phyloP scores from a whole-genome alignment of 2,797 vertebrate genomes.

The Crocodylus rhombifer region DNA sequence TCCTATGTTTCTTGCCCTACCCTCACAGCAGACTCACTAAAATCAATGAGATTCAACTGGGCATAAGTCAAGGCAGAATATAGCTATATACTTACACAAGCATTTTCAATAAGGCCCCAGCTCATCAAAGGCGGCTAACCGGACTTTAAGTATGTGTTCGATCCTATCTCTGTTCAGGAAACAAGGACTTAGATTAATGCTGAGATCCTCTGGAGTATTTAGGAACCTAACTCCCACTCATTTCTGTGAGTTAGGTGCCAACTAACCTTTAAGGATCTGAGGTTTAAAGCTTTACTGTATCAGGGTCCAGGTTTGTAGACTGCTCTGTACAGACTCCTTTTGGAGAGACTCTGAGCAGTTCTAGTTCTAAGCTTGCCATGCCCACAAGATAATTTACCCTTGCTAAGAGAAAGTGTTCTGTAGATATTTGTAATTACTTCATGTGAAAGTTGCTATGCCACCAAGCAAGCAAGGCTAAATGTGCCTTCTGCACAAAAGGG shows the following conservation, averaged over 20 bases:
- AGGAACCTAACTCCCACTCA: rapidly evolving
- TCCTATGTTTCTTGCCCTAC: neutral
- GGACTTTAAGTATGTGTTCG: neutral
- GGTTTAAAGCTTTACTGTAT: neutral
- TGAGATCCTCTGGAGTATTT: neutral
- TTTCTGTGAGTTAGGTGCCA: neutral
- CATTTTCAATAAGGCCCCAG: neutral
- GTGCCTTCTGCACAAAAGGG: neutral
- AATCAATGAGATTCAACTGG: neutral
- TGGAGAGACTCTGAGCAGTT: neutral
- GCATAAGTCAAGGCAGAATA: neutral
- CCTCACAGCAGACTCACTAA: neutral
- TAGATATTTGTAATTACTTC: conserved; percentile 33
- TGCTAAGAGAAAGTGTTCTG: neutral
- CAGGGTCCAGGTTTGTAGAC: neutral
- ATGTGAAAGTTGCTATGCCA: neutral
- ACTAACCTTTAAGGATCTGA: too few species aligned
- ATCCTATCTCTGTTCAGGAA: neutral
- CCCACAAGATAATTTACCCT: neutral
- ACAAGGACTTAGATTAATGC: neutral
- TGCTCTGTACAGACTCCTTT: neutral
- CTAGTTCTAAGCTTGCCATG: neutral
- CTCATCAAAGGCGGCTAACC: neutral
- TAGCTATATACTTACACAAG: neutral
- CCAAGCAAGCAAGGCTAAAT: neutral